Conservation (phyloP, 30 jellyfish, hydroid and myxozoan genomes). For the Clytia hemisphaerica region DNA sequence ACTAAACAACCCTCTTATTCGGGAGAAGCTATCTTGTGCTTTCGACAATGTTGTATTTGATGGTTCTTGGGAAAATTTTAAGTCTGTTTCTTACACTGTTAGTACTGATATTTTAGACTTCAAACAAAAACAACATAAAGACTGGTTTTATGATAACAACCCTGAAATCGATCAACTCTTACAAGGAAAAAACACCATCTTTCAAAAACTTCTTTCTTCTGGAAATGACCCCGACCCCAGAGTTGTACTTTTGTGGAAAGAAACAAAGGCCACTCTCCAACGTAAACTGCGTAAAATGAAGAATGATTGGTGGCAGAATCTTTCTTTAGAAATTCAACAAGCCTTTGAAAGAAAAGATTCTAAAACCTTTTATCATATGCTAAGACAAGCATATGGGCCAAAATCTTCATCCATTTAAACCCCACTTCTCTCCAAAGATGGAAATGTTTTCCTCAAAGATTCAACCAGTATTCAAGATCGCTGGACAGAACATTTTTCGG, state of each 20-base stretch:
- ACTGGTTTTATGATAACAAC: slow-evolving; percentile 36
- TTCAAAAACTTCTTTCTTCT: too few relatives aligned
- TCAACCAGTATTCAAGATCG: slow-evolving; percentile 8
- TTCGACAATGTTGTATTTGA: background rate
- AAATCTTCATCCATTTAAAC: background rate
- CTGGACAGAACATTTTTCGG: slow-evolving; percentile 66
- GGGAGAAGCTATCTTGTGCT: background rate
- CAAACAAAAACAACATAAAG: slow-evolving; percentile 18
- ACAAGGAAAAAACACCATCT: background rate
- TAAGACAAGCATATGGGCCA: slow-evolving; percentile 31
- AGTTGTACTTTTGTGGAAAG: too few relatives aligned
- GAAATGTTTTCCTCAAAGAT: slow-evolving; percentile 29
- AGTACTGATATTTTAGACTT: slow-evolving; percentile 4
- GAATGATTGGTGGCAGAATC: slow-evolving; percentile 16
- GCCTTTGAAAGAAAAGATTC: background rate
- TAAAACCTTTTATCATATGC: background rate
- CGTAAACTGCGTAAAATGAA: slow-evolving; percentile 22
- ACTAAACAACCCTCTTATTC: background rate
- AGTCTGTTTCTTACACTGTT: background rate
- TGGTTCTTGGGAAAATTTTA: slow-evolving; percentile 20
- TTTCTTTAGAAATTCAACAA: too few relatives aligned
- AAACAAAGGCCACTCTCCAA: background rate
- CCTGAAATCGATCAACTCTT: slow-evolving; percentile 5
- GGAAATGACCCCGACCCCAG: too few relatives aligned
- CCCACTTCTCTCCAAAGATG: slow-evolving; percentile 1